Evolutionary conservation across 2,113 vertebrate species (phyloP).

Genomic region (Pomatorhinus ruficollis): DNA sequence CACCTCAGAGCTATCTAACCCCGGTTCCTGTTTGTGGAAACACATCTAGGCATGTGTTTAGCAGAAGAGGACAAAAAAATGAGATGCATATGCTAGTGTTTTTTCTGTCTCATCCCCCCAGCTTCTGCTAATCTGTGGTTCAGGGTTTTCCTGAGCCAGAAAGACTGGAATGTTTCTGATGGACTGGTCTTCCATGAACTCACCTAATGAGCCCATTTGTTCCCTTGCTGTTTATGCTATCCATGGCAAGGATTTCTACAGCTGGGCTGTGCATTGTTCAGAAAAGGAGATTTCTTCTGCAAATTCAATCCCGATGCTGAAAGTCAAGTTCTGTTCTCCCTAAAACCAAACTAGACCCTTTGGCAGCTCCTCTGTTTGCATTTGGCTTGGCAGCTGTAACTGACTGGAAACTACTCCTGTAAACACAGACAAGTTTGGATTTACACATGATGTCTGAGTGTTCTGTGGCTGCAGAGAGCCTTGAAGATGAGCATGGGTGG

Average conservation of each 20-base stretch:
- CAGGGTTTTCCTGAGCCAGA: neutral
- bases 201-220: neutral
- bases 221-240: neutral
- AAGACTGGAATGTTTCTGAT: constrained; percentile 24
- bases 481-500: neutral
- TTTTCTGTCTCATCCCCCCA: neutral
- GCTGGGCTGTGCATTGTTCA: neutral
- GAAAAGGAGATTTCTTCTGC: neutral
- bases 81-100: neutral
- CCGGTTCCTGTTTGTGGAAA: neutral
- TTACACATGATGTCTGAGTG: accelerated
- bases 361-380: neutral
- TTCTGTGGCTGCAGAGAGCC: neutral
- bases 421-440: neutral
- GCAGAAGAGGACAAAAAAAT: neutral
- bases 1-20: neutral
- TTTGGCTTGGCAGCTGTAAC: neutral
- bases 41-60: neutral
- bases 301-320: neutral
- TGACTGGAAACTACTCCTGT: neutral
- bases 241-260: neutral
- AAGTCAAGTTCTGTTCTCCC: neutral
- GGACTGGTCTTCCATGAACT: neutral
- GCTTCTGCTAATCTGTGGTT: constrained; percentile 1
- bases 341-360: neutral